These are phyloP conservation scores for Dilophus febrilis DNA, from an alignment of 2,888 invertebrate species.

Conservation along the genomic window DNA sequence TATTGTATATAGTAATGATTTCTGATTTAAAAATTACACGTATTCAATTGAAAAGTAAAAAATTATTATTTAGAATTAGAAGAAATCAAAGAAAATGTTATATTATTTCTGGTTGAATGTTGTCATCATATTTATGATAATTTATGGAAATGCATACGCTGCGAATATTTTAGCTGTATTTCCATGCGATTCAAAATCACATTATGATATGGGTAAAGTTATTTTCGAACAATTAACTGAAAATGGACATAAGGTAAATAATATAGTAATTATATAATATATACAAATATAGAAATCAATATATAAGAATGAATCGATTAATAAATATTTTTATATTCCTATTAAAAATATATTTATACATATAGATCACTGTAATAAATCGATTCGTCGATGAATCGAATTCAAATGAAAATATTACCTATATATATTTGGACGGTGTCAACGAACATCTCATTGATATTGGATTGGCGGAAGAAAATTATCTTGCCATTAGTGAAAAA, in stretches of 20 bases:
- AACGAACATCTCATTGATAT: not conserved
- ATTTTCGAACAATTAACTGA: conserved; percentile 21
- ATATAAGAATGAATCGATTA: not conserved
- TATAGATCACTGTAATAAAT: conserved; percentile 22
- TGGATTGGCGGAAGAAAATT: not conserved
- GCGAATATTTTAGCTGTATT: conserved; percentile 26
- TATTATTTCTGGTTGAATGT: too few relatives aligned
- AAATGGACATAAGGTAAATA: conserved; percentile 15
- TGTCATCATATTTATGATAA: too few relatives aligned
- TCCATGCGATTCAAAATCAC: conserved; percentile 27
- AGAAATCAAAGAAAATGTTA: too few relatives aligned
- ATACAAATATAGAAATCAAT: not conserved
- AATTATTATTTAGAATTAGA: too few relatives aligned
- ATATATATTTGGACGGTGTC: conserved; percentile 21
- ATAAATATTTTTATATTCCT: too few relatives aligned
- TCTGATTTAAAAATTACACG: too few relatives aligned
- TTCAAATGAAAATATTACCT: conserved; percentile 16
- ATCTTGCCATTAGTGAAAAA: conserved; percentile 11
- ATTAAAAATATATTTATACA: too few relatives aligned
- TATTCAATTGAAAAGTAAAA: too few relatives aligned
- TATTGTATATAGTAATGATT: too few relatives aligned
- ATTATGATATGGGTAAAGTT: conserved; percentile 23
- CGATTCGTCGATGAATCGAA: conserved; percentile 15
- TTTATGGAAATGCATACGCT: conserved; percentile 6
- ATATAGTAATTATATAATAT: too few relatives aligned